phyloP scores from a whole-genome alignment of 1,140 invertebrate genomes.

The Odontomachus brunneus region DNA sequence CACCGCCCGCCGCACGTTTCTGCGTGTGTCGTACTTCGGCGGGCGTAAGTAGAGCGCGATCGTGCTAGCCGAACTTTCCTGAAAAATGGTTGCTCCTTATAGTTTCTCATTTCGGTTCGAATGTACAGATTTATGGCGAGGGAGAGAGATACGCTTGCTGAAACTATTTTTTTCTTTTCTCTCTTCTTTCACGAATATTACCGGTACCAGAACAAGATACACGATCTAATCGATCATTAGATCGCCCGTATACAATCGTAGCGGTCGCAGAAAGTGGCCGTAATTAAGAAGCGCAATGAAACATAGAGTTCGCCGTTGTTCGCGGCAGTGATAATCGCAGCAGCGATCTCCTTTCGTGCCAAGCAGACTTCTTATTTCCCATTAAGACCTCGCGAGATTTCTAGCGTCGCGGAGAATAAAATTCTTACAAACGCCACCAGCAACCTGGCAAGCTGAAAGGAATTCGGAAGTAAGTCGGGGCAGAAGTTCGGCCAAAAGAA shows the following conservation, averaged over 20 bases:
- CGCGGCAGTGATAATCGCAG: constrained; percentile 27
- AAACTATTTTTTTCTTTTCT: neutral
- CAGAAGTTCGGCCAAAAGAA: constrained; percentile 69
- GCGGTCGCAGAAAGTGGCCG: neutral
- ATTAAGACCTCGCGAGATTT: constrained; percentile 46
- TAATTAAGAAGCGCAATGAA: neutral
- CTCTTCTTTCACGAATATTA: neutral
- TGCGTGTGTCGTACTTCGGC: constrained; percentile 33
- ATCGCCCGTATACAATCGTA: neutral
- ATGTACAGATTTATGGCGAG: neutral
- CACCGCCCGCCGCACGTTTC: constrained; percentile 23
- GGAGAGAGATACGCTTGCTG: neutral
- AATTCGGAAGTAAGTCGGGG: constrained; percentile 55
- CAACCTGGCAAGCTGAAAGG: constrained; percentile 57
- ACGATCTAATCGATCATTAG: neutral
- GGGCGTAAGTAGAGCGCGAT: constrained; percentile 37
- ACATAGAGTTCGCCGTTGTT: neutral
- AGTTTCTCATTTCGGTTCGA: constrained; percentile 3
- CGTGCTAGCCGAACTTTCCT: constrained; percentile 39
- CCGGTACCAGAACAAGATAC: neutral
- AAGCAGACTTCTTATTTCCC: constrained; percentile 39
- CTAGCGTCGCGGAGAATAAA: constrained; percentile 42
- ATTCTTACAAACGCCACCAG: constrained; percentile 42
- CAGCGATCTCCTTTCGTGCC: constrained; percentile 42
- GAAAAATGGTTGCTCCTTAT: constrained; percentile 34